These are phyloP conservation scores for Nomada flava DNA, from an alignment of 2,888 invertebrate species.

Conservation along the genomic window DNA sequence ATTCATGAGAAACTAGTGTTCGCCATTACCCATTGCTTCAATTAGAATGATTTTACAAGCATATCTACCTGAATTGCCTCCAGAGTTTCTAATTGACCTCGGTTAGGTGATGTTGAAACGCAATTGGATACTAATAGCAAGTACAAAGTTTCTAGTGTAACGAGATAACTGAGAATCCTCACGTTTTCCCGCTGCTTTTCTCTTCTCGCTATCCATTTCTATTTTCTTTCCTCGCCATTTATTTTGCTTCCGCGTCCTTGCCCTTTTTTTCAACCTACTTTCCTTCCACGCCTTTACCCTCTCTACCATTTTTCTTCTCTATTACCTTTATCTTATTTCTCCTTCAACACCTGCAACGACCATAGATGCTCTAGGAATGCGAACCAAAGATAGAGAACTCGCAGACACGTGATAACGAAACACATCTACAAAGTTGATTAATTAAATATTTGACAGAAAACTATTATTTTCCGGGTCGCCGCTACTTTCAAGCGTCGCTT, in stretches of 20 bases:
- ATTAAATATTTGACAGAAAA: constrained; percentile 48
- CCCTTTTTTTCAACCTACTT: no score
- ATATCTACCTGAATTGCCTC: not conserved
- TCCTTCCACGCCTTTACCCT: not conserved
- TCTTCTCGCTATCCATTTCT: not conserved
- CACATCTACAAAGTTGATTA: constrained; percentile 31
- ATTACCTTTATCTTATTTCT: not conserved
- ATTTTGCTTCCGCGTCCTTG: not conserved
- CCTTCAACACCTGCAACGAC: no score
- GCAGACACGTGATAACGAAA: not conserved
- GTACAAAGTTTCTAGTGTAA: constrained; percentile 6
- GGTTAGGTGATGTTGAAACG: not conserved
- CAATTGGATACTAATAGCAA: constrained; percentile 22
- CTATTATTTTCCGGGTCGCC: constrained; percentile 15
- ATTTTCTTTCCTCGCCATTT: not conserved
- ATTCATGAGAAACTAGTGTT: no score
- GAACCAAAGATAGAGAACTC: no score
- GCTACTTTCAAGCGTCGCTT: constrained; percentile 5
- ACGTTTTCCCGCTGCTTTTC: not conserved
- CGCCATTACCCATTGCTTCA: not conserved
- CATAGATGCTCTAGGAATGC: no score
- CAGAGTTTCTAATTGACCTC: not conserved
- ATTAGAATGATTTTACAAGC: constrained; percentile 1
- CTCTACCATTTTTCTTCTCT: not conserved
- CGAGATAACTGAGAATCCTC: not conserved